phyloP scores from a whole-genome alignment of 2,888 invertebrate species.

The Catonia carolina region DNA sequence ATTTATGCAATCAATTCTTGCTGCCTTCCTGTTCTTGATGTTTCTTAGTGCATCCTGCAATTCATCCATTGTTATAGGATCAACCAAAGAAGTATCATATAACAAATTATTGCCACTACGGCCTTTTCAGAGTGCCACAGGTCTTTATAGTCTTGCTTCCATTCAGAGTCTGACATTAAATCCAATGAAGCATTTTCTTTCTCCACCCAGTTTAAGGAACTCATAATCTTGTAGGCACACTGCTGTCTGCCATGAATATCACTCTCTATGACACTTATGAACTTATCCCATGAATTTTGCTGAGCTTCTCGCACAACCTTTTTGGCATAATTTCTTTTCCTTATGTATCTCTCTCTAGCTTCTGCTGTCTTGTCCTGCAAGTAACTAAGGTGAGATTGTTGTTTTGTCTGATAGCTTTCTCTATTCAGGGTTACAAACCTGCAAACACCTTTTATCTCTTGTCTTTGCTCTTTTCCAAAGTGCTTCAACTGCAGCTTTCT shows the following conservation, averaged over 20 bases:
- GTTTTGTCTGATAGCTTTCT: too few species aligned
- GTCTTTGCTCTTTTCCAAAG: too few species aligned
- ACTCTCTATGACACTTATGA: too few species aligned
- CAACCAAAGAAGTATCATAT: background rate
- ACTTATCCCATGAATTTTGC: too few species aligned
- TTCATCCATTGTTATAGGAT: background rate
- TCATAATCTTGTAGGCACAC: background rate
- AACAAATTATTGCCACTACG: background rate
- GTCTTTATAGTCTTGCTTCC: background rate
- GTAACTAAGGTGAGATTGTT: too few species aligned
- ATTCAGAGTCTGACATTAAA: background rate
- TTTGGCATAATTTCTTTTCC: background rate
- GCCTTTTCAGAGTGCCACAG: background rate
- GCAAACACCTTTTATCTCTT: background rate
- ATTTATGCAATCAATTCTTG: background rate
- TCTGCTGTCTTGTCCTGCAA: too few species aligned
- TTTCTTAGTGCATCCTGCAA: background rate
- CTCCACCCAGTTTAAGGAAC: background rate
- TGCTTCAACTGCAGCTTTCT: too few species aligned
- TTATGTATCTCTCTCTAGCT: background rate
- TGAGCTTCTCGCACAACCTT: background rate
- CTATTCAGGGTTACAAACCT: background rate
- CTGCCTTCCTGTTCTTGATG: background rate
- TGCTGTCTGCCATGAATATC: too few species aligned
- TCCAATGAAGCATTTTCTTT: background rate